Conservation (phyloP, 2,113 vertebrate species). For the Sinosuthora webbiana region DNA sequence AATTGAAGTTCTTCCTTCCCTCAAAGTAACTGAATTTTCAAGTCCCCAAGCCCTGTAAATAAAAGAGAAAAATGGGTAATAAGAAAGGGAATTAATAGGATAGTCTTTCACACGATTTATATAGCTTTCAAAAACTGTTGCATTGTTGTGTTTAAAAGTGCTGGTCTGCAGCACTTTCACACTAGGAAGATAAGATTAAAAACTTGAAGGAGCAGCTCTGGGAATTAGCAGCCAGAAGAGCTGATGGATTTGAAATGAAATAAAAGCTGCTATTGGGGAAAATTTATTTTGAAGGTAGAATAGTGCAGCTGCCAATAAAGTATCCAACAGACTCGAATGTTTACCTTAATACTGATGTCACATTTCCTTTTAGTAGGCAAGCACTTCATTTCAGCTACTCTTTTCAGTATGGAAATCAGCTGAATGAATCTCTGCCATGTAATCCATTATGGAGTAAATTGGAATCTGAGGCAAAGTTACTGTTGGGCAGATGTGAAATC, state of each 20-base stretch:
- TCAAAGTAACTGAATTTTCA: constrained; percentile 28
- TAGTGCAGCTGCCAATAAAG: neutral
- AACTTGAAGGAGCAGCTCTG: constrained; percentile 37
- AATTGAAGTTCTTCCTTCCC: constrained; percentile 23
- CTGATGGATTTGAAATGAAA: constrained; percentile 55
- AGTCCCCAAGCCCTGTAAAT: constrained; percentile 27
- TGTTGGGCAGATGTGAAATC: neutral
- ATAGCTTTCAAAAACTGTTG: constrained; percentile 52
- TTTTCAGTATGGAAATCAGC: constrained; percentile 39
- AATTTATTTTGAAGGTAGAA: constrained; percentile 36
- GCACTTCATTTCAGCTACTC: neutral
- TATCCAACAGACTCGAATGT: neutral
- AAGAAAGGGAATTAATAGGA: constrained; percentile 50
- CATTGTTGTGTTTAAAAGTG: constrained; percentile 50
- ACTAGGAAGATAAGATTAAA: constrained; percentile 53
- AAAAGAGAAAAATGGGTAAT: constrained; percentile 44
- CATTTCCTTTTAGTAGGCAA: constrained; percentile 10
- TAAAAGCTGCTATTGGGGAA: constrained; percentile 45
- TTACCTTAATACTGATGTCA: constrained; percentile 45
- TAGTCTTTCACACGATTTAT: constrained; percentile 39
- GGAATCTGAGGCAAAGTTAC: neutral
- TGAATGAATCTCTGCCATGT: neutral
- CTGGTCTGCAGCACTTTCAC: constrained; percentile 46
- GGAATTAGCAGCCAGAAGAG: constrained; percentile 37
- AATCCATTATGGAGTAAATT: neutral